A percentile compares a stretch with the other conserved stretches of the same genome.
Evolutionary conservation across 2,113 vertebrate species (phyloP).

Genomic region (Enhydra lutris): DNA sequence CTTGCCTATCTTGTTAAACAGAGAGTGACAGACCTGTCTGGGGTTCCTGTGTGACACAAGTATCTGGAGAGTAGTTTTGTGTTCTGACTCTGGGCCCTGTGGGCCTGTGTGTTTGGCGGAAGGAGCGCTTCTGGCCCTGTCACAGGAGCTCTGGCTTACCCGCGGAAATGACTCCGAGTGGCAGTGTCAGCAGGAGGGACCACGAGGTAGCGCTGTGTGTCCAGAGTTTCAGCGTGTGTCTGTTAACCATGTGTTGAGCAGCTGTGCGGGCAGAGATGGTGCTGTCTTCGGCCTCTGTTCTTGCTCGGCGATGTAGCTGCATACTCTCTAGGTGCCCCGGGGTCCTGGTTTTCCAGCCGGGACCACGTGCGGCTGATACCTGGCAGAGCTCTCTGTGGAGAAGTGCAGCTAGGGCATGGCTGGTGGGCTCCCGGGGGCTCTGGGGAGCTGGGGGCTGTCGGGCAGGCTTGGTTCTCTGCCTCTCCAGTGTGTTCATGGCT

Average conservation of each 20-base stretch:
- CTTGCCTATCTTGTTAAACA: too few species aligned
- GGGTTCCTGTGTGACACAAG: not conserved
- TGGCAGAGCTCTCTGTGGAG: too few species aligned
- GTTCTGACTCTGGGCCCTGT: not conserved
- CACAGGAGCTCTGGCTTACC: not conserved
- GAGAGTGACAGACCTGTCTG: too few species aligned
- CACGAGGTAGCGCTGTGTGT: not conserved
- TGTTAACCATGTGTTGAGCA: fast-evolving
- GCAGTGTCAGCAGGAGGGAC: too few species aligned
- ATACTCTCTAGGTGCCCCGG: not conserved
- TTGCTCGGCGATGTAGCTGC: not conserved
- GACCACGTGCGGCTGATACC: not conserved
- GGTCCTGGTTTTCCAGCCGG: not conserved
- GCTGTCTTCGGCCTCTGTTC: not conserved
- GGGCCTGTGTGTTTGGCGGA: too few species aligned
- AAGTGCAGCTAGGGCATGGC: not conserved
- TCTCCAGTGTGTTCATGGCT: too few species aligned
- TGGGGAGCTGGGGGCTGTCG: not conserved
- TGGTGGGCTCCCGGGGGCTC: not conserved
- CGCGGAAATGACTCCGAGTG: fast-evolving
- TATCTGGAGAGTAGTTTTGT: not conserved
- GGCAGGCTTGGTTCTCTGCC: not conserved
- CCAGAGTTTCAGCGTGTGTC: fast-evolving
- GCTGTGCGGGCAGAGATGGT: not conserved
- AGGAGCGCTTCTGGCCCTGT: not conserved